Conservation (phyloP, 2,797 vertebrate species). For the Acipenser transmontanus region DNA sequence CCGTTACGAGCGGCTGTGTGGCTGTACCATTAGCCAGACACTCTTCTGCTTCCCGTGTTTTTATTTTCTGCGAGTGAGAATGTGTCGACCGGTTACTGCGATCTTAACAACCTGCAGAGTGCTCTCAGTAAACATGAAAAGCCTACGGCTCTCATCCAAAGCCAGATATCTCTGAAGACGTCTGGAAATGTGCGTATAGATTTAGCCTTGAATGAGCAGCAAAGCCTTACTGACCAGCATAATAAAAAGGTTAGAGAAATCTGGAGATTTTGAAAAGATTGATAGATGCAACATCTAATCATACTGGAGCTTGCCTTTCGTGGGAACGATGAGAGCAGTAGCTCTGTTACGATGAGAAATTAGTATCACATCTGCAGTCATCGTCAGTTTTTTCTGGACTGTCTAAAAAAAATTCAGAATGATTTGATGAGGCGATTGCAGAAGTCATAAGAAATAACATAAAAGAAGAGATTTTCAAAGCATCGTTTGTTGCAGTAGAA, state of each 20-base stretch:
- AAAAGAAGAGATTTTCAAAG: background rate
- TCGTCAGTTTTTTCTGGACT: background rate
- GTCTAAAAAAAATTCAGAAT: background rate
- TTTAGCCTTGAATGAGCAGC: slow-evolving; percentile 1
- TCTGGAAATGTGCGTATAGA: background rate
- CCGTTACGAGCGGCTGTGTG: no score
- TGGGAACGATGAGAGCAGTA: no score
- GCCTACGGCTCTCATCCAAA: slow-evolving; percentile 1
- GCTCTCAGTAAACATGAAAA: no score
- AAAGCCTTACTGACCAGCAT: background rate
- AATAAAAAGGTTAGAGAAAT: slow-evolving; percentile 1
- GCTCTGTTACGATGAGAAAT: background rate
- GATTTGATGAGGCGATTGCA: background rate
- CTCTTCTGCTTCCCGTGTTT: no score
- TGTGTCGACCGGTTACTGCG: no score
- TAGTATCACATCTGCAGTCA: background rate
- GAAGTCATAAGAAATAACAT: background rate
- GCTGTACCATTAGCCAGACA: no score
- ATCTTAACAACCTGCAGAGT: no score
- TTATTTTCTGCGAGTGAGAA: no score
- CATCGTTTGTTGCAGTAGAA: background rate
- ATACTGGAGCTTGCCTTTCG: no score
- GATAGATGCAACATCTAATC: no score
- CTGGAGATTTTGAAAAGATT: no score
- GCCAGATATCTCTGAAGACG: slow-evolving; percentile 6